Base-by-base conservation (phyloP, 2,888 invertebrate species). In the Ennomos quercinarius region DNA sequence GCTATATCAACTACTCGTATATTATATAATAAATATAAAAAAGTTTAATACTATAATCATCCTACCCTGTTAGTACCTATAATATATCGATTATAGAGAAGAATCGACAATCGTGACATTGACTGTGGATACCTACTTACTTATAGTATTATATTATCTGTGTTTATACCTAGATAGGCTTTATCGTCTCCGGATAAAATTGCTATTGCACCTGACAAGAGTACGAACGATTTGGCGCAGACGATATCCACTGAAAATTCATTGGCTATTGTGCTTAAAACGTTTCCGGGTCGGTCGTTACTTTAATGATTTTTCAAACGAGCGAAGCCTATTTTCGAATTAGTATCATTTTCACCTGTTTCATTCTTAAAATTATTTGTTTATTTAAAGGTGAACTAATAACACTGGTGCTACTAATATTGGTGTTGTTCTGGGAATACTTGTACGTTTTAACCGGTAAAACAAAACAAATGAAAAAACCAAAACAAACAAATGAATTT, bases 141-240 rank as follows among this genome's bases (percentile, higher is more conserved):
- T n/a, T n/a, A n/a, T n/a, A n/a, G n/a, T n/a, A n/a, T n/a, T n/a
- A n/a, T n/a, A n/a, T n/a, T n/a, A n/a, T n/a, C n/a, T 17, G 17
- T 17, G 3, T 17, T 2, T 2, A 17, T 17, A 9, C 40, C n/a
- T 27, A 11, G 4, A 42, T 67, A 73, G 74, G 74, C 70, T 70
- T 67, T 61, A 70, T 72, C 68, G 72, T 73, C 54, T 56, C 68
- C 72, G 73, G 72, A 63, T 72, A 70, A 77, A 84, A 87, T 86
- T 81, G 82, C 78, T 71, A 74, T 77, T 82, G 82, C 85, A 87
- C 86, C 87, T 87, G 89, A 84, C 84, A 54, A 61, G 67, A 59
- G 58, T 70, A 61, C 66, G 39, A 84, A 77, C 75, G 81, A 78
- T 78, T 57, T 52, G 49, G 47, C 51, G 41, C 55, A 67, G 61